Percentiles rank a stretch among this genome's conserved stretches.
Evolutionary conservation across 1,140 invertebrate species (phyloP).

Genomic region (Drosophila oshimai): DNA sequence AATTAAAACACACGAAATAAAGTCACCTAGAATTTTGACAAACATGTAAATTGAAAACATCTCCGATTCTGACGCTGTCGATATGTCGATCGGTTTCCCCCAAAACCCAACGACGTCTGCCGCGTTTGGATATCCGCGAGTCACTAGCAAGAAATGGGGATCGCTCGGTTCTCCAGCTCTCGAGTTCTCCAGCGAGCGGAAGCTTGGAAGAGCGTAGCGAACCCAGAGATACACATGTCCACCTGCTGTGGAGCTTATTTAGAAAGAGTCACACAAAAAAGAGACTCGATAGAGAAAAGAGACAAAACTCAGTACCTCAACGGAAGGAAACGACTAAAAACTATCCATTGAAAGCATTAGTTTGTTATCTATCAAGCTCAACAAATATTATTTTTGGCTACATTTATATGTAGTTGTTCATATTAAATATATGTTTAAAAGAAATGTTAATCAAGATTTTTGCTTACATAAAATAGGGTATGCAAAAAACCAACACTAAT

Average conservation of each 20-base stretch:
- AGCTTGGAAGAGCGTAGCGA: not conserved
- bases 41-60: conserved; percentile 40
- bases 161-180: not conserved
- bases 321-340: not conserved
- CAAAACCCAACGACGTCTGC: conserved; percentile 32
- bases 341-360: not conserved
- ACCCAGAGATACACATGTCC: conserved; percentile 12
- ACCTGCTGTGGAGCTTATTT: conserved; percentile 1
- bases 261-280: not conserved
- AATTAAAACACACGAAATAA: conserved; percentile 9
- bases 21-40: conserved; percentile 56
- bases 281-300: not conserved
- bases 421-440: no score
- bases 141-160: conserved; percentile 23
- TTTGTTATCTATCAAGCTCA: no score
- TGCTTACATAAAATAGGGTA: not conserved
- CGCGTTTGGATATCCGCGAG: conserved; percentile 27
- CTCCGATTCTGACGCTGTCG: conserved; percentile 8
- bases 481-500: not conserved
- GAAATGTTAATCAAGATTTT: no score
- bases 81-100: not conserved
- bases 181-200: conserved; percentile 19
- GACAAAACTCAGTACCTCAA: no score
- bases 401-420: no score
- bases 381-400: no score